Evolutionary conservation across 1,140 invertebrate species (phyloP), one percentile per base, ranked within the genome.

Genomic region (Oscheius sp.): DNA sequence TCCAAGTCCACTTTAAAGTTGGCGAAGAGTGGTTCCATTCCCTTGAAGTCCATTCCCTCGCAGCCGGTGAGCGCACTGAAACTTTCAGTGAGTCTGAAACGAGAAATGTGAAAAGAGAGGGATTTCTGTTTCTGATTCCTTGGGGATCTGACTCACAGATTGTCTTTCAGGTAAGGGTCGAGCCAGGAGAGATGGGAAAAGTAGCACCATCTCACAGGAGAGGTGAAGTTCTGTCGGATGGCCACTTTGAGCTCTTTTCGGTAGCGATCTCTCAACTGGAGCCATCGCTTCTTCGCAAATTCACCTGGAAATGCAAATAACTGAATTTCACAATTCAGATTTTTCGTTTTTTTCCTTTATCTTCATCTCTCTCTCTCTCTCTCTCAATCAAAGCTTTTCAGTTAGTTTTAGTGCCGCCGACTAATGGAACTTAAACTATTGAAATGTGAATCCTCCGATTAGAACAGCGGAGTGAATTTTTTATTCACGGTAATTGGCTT

Each of bases 201-300:
- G 64, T 83, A 84, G n/a, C 76, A 76, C 81, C 81, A 83, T 76
- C 81, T 84, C 2, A 82, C 79, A 2, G 73, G 73, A 18, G 63
- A 46, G 29, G 68, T 67, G 45, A 77, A 71, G 10, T 67, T 66
- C 26, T 74, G 74, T 10, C 81, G 76, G 3, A 82, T 49, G 31
- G 82, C 78, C 20, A 79, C 73, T 65, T 84, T 83, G 15, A 83
- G 62, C 38, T 83, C 81, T 49, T 83, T 83, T 23, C 81, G 49
- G 61, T 83, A 83, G 23, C 81, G 70, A 70, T 83, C 81, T 18
- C 81, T 65, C 75, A 83, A 74, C 71, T 83, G 81, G 20, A 83
- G 62, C 81, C 81, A 83, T 63, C 81, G 67, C 32, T 84, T 82
- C 52, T 83, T 83, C 20, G 81, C 81, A 68, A 83, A 83, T 74